Conservation (phyloP, 2,888 invertebrate genomes). For the Sylvicola cinctus region DNA sequence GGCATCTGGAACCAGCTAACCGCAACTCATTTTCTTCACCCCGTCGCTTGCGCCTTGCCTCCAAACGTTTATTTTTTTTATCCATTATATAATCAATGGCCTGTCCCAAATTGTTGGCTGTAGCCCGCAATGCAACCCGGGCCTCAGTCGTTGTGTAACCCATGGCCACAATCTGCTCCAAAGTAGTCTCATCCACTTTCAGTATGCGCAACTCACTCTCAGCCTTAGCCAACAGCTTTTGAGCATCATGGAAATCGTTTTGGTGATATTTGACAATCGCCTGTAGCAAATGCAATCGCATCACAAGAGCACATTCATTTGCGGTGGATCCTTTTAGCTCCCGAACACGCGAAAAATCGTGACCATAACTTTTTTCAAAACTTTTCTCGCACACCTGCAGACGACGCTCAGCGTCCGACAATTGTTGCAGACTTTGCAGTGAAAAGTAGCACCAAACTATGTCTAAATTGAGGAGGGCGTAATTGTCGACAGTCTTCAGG, state of each 20-base stretch:
- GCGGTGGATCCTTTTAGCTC: conserved; percentile 37
- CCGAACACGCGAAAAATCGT: conserved; percentile 36
- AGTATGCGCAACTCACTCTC: conserved; percentile 40
- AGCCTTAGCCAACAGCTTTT: conserved; percentile 35
- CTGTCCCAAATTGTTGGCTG: conserved; percentile 31
- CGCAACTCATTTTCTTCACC: conserved; percentile 24
- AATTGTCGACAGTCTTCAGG: conserved; percentile 57
- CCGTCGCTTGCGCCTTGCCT: conserved; percentile 28
- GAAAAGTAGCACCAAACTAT: conserved; percentile 72
- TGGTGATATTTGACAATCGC: conserved; percentile 62
- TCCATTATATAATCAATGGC: conserved; percentile 46
- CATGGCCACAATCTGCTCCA: conserved; percentile 33
- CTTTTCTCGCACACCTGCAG: conserved; percentile 43
- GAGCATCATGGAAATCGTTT: conserved; percentile 42
- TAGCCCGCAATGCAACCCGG: conserved; percentile 43
- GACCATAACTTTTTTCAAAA: conserved; percentile 43
- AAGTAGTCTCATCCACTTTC: conserved; percentile 33
- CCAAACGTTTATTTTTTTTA: conserved; percentile 28
- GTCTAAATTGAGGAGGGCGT: conserved; percentile 62
- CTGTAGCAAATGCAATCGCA: conserved; percentile 60
- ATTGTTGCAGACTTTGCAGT: conserved; percentile 38
- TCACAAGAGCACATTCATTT: conserved; percentile 45
- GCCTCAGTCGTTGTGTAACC: conserved; percentile 47
- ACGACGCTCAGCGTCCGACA: conserved; percentile 52
- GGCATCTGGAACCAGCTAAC: conserved; percentile 12